Base-by-base conservation (phyloP, 2,113 vertebrate species). In the Falco punctatus region DNA sequence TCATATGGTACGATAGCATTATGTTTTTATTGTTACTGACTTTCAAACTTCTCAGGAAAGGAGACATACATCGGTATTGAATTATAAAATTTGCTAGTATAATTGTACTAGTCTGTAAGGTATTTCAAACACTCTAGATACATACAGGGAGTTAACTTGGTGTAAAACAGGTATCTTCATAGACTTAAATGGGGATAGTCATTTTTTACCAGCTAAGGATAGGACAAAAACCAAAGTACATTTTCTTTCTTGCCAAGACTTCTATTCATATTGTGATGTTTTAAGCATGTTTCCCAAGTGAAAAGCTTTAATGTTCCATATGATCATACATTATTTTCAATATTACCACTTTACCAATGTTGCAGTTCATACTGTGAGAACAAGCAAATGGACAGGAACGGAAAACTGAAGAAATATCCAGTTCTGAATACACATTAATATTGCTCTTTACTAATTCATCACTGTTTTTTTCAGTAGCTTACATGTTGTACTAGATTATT, bases 321-420 rank as follows among this genome's bases (percentile, higher is more conserved):
- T 58, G 54, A 91, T 94, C 86, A 42, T 20, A 67, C 6, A 91
- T 86, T 80, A 62, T 80, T 93, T 96, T 95, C 72, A 92, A 22
- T 16, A 54, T 51, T 38, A 86, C 59, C 89, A 16, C 20, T 74
- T 71, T 79, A 78, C 79, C 22, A 77, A 3, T 70, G 8, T 38
- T 64, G 65, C 28, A 74, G 58, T 72, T 96, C 26, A 38, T 42
- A 92, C n/a, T 78, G 33, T 75, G 61, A 91, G 65, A 83, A 80
- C 5, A 92, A 92, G 66, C 5, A 92, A 65, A 78, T 18, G 33
- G 75, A 58, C 4, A 86, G 67, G 57, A 94, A 82, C 65, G 32
- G 28, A 70, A 48, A n/a, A 79, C 58, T 18, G 80, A 59, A 82
- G 8, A 48, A 75, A 46, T n/a, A 78, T 33, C 62, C 10, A 46